These are phyloP conservation scores for Anguilla megastoma DNA, from an alignment of 2,797 vertebrate species.

Conservation along the genomic window DNA sequence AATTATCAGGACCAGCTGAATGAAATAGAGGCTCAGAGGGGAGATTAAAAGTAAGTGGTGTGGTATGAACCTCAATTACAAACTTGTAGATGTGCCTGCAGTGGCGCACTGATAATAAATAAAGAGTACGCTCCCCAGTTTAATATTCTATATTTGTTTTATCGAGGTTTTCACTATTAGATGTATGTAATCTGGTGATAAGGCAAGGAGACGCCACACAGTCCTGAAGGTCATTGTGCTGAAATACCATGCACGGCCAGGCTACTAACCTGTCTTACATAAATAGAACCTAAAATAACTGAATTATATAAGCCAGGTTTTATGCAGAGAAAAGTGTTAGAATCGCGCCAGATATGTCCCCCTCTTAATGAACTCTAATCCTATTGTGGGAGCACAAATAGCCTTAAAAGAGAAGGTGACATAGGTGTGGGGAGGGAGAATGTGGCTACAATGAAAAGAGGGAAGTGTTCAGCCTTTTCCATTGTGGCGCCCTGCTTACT, in stretches of 20 bases:
- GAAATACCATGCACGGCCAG: too few relatives aligned
- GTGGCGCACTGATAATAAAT: not conserved
- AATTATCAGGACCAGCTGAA: conserved; percentile 26
- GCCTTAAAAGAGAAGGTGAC: not conserved
- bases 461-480: not conserved
- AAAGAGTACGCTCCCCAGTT: not conserved
- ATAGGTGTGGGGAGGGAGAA: not conserved
- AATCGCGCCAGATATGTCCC: not conserved
- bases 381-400: not conserved
- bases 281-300: not conserved
- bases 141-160: not conserved
- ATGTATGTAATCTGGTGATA: not conserved
- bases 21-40: conserved; percentile 30
- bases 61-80: not conserved
- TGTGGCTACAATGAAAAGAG: too few relatives aligned
- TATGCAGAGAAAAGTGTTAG: not conserved
- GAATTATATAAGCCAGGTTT: not conserved
- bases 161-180: not conserved
- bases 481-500: conserved; percentile 20
- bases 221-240: not conserved
- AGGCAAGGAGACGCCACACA: not conserved
- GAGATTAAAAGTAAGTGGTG: conserved; percentile 24
- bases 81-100: not conserved
- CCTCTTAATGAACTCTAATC: not conserved
- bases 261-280: not conserved